Base-by-base conservation (phyloP, 2,888 invertebrate species). In the Flexamia atlantica region DNA sequence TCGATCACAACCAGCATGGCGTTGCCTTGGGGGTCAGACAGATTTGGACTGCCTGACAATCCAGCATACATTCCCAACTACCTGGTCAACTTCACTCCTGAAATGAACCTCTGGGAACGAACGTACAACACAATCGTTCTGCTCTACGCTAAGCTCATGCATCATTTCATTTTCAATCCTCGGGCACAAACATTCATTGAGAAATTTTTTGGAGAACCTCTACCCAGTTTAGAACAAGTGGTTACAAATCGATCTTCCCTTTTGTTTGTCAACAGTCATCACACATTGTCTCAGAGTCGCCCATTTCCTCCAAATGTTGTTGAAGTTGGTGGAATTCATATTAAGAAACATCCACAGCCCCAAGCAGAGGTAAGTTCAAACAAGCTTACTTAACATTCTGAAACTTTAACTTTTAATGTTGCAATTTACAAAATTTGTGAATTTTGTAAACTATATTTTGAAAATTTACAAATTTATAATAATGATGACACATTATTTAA, bases 301-400 rank as follows among this genome's bases (percentile, higher is more conserved):
- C 92, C 93, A 0, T 90, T 91, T 32, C 90, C 92, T 1, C 93
- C 93, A 0, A 93, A 92, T 87, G 90, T 92, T 84, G 89, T 93
- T 1, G 92, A 93, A 87, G 90, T 93, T 79, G 93, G 93, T 23
- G 93, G 93, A 30, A 88, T 91, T 70, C 93, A 93, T 89, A 28
- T 85, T 12, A 86, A 82, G 40, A 57, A 72, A 0, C 68, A 81
- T 25, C 17, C 64, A 1, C 74, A 79, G 57, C 83, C 81, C 14
- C 64, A 86, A 12, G 82, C 86, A n/a, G 42, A 84, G 83, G 87
- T 87, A 82, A 84, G 82, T 70, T n/a, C n/a, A n/a, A n/a, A n/a
- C n/a, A n/a, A n/a, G n/a, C n/a, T n/a, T n/a, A n/a, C n/a, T n/a
- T n/a, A n/a, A n/a, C n/a, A n/a, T n/a, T n/a, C n/a, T n/a, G n/a